Conservation (phyloP, 2,797 vertebrate species). For the Coreius guichenoti region DNA sequence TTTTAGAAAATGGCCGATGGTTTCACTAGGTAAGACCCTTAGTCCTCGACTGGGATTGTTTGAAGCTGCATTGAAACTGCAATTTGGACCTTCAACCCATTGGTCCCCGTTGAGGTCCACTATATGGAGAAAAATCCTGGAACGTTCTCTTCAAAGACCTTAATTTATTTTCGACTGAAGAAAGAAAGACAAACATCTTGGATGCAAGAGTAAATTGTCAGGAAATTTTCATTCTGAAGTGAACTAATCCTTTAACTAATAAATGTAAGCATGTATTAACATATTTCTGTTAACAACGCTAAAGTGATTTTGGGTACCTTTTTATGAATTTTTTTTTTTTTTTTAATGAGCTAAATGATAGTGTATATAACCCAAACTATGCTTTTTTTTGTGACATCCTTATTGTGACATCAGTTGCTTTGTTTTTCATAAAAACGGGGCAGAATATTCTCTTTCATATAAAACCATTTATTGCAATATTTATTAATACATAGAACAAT, state of each 20-base stretch:
- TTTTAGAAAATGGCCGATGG: too few relatives aligned
- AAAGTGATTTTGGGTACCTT: neutral
- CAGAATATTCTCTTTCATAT: neutral
- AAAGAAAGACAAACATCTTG: too few relatives aligned
- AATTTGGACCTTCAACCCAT: too few relatives aligned
- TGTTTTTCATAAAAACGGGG: neutral
- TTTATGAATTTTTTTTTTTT: neutral
- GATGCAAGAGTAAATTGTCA: too few relatives aligned
- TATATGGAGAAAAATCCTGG: too few relatives aligned
- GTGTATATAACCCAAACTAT: neutral
- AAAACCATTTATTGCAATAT: conserved; percentile 66
- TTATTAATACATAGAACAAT: conserved; percentile 44
- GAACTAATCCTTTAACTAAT: neutral
- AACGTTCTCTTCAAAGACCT: too few relatives aligned
- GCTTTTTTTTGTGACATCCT: neutral
- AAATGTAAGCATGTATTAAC: neutral
- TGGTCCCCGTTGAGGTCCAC: too few relatives aligned
- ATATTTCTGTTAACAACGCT: neutral
- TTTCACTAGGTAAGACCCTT: too few relatives aligned
- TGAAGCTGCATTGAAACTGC: too few relatives aligned
- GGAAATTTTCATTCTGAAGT: too few relatives aligned
- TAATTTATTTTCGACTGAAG: too few relatives aligned
- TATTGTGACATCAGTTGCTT: neutral
- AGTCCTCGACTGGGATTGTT: too few relatives aligned
- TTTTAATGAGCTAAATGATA: neutral